Evolutionary conservation across 2,888 invertebrate genomes (phyloP).

Genomic region (Ornithoptera priamus): DNA sequence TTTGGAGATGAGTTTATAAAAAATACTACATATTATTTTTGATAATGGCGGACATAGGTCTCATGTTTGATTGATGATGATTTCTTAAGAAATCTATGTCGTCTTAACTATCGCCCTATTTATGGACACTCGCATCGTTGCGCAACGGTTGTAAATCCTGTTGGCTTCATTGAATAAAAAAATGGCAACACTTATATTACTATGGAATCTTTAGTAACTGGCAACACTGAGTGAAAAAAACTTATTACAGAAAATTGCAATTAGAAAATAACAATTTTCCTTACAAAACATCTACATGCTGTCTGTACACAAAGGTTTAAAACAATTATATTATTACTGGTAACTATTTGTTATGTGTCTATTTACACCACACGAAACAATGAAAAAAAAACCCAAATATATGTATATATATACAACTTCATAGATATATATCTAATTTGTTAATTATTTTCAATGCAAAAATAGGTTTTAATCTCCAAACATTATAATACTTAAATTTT

Average conservation of each 20-base stretch:
- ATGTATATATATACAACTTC: too few species aligned
- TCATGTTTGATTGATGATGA: too few species aligned
- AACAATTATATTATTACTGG: conserved; percentile 14
- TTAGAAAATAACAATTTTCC: conserved; percentile 2
- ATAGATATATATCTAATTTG: neutral
- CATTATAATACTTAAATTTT: conserved; percentile 3
- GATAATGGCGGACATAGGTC: too few species aligned
- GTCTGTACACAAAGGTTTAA: conserved; percentile 10
- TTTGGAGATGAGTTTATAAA: neutral
- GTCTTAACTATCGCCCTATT: too few species aligned
- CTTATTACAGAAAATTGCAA: neutral
- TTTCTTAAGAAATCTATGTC: too few species aligned
- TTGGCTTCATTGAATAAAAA: too few species aligned
- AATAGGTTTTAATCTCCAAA: conserved; percentile 4
- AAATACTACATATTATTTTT: neutral
- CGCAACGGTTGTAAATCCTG: too few species aligned
- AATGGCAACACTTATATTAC: too few species aligned
- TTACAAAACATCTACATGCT: conserved; percentile 2
- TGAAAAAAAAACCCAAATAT: too few species aligned
- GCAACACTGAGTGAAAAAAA: neutral
- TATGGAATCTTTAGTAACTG: too few species aligned
- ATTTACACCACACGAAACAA: conserved; percentile 14
- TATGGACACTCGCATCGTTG: too few species aligned
- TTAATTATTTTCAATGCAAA: conserved; percentile 3
- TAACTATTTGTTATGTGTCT: conserved; percentile 21